A percentile compares a stretch with the other conserved stretches of the same genome.
Conservation (phyloP, 2,888 invertebrate species). For the Peribatodes rhomboidaria region DNA sequence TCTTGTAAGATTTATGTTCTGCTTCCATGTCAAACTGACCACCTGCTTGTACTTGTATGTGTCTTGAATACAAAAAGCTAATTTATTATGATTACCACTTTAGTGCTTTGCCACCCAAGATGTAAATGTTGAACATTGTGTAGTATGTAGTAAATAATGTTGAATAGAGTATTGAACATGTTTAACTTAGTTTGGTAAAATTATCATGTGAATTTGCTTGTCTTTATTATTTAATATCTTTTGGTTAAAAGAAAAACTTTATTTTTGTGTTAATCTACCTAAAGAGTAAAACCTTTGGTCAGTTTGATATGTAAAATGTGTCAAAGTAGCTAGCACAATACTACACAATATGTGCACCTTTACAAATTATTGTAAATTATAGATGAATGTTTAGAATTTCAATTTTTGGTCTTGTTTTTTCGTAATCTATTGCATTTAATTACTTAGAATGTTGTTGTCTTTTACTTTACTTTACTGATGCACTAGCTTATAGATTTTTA, state of each 20-base stretch:
- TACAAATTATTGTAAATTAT: not conserved
- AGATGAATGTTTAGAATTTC: conserved; percentile 14
- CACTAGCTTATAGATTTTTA: conserved; percentile 19
- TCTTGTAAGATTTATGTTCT: conserved; percentile 71
- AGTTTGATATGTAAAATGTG: conserved; percentile 34
- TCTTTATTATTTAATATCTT: too few species aligned
- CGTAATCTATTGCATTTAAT: not conserved
- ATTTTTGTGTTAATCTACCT: too few species aligned
- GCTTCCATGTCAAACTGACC: conserved; percentile 53
- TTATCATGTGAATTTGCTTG: too few species aligned
- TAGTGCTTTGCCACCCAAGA: not conserved
- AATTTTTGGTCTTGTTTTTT: conserved; percentile 8
- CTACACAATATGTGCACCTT: conserved; percentile 8
- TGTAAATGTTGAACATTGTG: not conserved
- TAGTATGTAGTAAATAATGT: not conserved
- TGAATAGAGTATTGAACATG: not conserved
- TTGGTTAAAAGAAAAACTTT: not conserved
- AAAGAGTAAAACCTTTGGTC: conserved; percentile 22
- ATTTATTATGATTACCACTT: conserved; percentile 1
- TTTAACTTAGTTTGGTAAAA: too few species aligned
- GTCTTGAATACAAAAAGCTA: not conserved
- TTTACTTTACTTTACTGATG: conserved; percentile 14
- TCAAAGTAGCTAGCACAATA: conserved; percentile 20
- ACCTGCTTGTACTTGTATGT: not conserved
- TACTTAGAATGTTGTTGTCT: conserved; percentile 8